Base-by-base conservation (phyloP, 2,797 vertebrate genomes). In the Tympanoctomys barrerae region DNA sequence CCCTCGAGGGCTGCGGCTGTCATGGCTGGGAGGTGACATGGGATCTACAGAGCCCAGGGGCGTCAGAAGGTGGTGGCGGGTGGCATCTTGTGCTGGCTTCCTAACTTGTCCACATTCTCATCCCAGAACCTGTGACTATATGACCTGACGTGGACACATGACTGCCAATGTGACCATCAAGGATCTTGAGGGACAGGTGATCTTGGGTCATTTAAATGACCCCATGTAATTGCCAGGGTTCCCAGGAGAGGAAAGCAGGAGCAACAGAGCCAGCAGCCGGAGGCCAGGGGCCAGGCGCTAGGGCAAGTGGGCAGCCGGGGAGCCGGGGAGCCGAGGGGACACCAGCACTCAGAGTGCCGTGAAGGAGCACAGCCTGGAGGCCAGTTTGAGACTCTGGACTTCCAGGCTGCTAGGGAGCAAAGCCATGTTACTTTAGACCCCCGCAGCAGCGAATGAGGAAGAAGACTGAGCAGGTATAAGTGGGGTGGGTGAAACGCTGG, bases 81-180 rank as follows among this genome's bases (percentile, higher is more conserved):
- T 4, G 33, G 36, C 14, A 14, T 7, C 2, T 6, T 33, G 33
- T 11, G 0, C 18, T 36, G 33, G 13, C 52, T 82, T 75, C 79
- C 21, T 33, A 18, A 62, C 16, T 54, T 0, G 4, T 7, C n/a
- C 19, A 14, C 0, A 0, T 62, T 9, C 39, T 12, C 7, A 21
- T 18, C 64, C 49, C 18, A 57, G 39, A 13, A 39, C 33, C 49
- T 16, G 73, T 13, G 42, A 77, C 3, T 9, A 3, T 1, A 11
- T 0, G 2, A 49, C 7, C 49, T 49, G 26, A 31, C 1, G 0
- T 0, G 31, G 18, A 2, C 26, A 2, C 1, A 0, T 0, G 10
- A 10, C 46, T 31, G 61, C 36, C 52, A 77, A 54, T 24, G 26
- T 3, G n/a, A 18, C 46, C 11, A 31, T 28, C 36, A 31, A 66